phyloP scores from a whole-genome alignment of 2,113 vertebrate species.

The Phylloscopus whistleri region DNA sequence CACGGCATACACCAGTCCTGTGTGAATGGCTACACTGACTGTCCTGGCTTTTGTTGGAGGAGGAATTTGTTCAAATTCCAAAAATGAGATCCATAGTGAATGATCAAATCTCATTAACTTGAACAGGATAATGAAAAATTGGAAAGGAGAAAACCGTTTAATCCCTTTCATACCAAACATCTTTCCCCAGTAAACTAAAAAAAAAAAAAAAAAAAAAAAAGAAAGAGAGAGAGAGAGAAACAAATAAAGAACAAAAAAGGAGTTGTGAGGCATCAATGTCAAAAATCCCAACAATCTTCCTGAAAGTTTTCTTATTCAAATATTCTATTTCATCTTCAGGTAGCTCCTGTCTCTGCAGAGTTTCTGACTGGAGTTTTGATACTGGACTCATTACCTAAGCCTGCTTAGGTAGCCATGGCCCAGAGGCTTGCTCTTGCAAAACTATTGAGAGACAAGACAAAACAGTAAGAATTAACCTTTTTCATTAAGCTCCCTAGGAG shows the following conservation, averaged over 20 bases:
- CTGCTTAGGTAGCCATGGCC: background rate
- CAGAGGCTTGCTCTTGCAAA: background rate
- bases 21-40: background rate
- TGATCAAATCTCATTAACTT: background rate
- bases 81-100: background rate
- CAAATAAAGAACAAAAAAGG: too few relatives aligned
- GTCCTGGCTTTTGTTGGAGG: background rate
- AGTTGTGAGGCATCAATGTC: background rate
- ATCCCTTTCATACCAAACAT: background rate
- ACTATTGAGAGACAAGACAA: background rate
- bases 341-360: background rate
- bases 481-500: background rate
- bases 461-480: background rate
- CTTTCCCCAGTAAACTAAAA: background rate
- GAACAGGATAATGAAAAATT: background rate
- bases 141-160: background rate
- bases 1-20: accelerated
- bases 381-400: background rate
- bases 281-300: background rate
- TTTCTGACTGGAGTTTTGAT: background rate
- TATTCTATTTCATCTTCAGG: background rate
- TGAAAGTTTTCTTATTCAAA: background rate
- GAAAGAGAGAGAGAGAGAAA: too few relatives aligned
- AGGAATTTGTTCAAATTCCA: background rate
- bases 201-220: background rate